Evolutionary conservation across 2,888 invertebrate genomes (phyloP), one percentile per base, ranked within the genome.

Genomic region (Steromphala cineraria): DNA sequence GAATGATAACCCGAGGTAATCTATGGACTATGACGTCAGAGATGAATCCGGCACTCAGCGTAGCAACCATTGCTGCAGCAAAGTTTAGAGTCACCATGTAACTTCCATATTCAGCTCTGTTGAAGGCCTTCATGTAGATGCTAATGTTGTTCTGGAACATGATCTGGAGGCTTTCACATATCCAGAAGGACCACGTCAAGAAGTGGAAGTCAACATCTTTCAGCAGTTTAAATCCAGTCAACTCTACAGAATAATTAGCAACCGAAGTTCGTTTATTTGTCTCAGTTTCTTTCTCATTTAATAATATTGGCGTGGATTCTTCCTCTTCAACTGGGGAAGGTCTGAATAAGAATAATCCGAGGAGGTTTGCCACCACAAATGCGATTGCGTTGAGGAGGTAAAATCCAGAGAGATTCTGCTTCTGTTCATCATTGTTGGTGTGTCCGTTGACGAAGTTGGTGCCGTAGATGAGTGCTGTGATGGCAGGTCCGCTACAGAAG

Each of bases 151-250:
- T 56, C 62, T 88, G 88, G 80, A 87, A 89, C 78, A 88, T 89
- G 10, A 89, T 84, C 82, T 90, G 89, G 2, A 90, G 67, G 7
- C 89, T 87, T 5, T 89, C 88, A 78, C 89, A 89, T 53, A 89
- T 86, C 71, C 89, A 85, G 78, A 85, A 89, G 5, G 87, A 79
- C 89, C 89, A 89, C 17, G 87, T 80, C 2, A 90, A 82, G 75
- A 87, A 89, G 52, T 89, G 89, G 67, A 89, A 90, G 71, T 90
- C 88, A 52, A 86, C 85, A 13, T 81, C 31, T 74, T 83, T 85
- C 1, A 89, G 21, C 28, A 90, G 80, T 74, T 81, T 80, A 10
- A 87, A 53, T 3, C 90, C 89, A 3, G 88, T 89, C 8, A 89
- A 62, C 75, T 89, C 85, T 17, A 24, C 13, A 56, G 24, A 19